Conservation (phyloP, 2,113 vertebrate species). For the Toxotes chatareus region DNA sequence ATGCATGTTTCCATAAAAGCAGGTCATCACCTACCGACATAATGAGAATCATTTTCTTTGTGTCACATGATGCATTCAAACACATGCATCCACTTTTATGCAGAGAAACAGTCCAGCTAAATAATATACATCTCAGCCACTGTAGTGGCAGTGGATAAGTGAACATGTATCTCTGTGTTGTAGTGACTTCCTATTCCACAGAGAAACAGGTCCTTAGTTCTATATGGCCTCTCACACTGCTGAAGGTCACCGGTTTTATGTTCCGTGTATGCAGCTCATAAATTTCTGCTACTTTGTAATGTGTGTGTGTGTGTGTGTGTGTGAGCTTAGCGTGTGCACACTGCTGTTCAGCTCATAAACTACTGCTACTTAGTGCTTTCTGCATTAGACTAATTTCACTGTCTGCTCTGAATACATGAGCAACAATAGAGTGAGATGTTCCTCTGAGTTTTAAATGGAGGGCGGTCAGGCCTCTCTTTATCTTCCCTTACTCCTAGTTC, state of each 20-base stretch:
- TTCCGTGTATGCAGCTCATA: constrained; percentile 83
- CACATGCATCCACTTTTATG: constrained; percentile 17
- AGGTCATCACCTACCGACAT: constrained; percentile 48
- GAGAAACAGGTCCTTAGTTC: constrained; percentile 73
- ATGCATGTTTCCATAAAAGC: constrained; percentile 60
- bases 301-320: constrained; percentile 49
- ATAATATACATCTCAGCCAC: constrained; percentile 23
- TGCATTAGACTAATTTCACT: constrained; percentile 81
- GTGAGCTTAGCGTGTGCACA: constrained; percentile 51
- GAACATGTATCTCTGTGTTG: constrained; percentile 39
- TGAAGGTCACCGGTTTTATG: constrained; percentile 84
- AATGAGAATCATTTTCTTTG: constrained; percentile 26
- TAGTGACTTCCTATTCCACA: constrained; percentile 70
- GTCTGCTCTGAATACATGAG: constrained; percentile 64
- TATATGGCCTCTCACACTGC: constrained; percentile 69
- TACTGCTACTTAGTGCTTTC: constrained; percentile 79
- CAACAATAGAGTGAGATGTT: constrained; percentile 62
- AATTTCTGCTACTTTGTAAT: constrained; percentile 81
- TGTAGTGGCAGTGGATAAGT: constrained; percentile 24
- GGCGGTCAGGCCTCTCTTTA: constrained; percentile 19
- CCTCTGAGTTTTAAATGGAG: constrained; percentile 49
- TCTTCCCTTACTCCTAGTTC: constrained; percentile 22
- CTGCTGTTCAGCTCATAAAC: constrained; percentile 77
- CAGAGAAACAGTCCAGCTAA: constrained; percentile 29
- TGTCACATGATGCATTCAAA: constrained; percentile 28